Percentiles rank a stretch among this genome's conserved stretches.
These are phyloP conservation scores for Metopolophium dirhodum DNA, from an alignment of 1,140 invertebrate genomes.

Conservation along the genomic window DNA sequence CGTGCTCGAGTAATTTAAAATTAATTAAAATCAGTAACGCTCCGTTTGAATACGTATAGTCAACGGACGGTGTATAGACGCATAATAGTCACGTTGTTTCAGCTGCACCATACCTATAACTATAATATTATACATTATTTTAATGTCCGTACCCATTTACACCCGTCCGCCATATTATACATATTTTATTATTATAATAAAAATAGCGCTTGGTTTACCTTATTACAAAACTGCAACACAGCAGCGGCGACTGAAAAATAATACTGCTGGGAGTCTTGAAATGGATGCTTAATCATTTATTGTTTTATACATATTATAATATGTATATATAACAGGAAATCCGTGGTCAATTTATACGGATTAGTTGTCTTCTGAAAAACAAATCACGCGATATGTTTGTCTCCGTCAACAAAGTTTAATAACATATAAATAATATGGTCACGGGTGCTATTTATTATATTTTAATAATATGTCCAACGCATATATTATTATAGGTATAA, in stretches of 20 bases:
- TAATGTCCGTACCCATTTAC: background rate
- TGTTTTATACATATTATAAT: background rate
- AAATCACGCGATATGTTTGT: slow-evolving; percentile 3
- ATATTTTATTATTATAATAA: background rate
- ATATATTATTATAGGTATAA: background rate
- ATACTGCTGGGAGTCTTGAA: background rate
- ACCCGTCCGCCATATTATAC: background rate
- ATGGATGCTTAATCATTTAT: background rate
- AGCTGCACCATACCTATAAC: background rate
- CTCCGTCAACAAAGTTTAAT: background rate
- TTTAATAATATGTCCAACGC: background rate
- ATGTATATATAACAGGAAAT: background rate
- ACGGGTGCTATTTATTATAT: background rate
- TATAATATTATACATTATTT: background rate
- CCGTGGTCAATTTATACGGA: background rate
- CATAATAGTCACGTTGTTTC: background rate
- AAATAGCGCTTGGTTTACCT: background rate
- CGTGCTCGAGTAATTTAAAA: slow-evolving; percentile 2
- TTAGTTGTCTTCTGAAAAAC: background rate
- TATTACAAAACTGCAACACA: background rate
- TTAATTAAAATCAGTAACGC: slow-evolving; percentile 23
- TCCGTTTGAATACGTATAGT: background rate
- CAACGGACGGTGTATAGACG: background rate
- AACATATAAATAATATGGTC: background rate
- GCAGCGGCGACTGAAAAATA: background rate